phyloP scores from a whole-genome alignment of 2,888 invertebrate species.

The Drosophila kambysellisi region DNA sequence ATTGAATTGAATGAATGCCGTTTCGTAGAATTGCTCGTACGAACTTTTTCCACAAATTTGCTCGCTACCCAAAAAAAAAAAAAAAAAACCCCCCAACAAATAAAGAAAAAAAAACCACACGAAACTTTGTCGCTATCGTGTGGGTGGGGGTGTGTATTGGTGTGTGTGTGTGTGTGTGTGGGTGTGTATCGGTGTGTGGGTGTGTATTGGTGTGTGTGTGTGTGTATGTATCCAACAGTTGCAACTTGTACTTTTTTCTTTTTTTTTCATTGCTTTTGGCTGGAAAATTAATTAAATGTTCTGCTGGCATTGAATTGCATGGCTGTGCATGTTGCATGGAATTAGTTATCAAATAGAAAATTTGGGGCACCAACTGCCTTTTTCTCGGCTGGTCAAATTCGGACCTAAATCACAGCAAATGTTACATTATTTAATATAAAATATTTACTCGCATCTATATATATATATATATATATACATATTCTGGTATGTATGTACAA shows the following conservation, averaged over 20 bases:
- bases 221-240: constrained; percentile 36
- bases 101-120: background rate
- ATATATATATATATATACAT: constrained; percentile 4
- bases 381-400: background rate
- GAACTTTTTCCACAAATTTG: constrained; percentile 46
- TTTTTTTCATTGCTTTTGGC: constrained; percentile 14
- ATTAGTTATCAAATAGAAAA: constrained; percentile 50
- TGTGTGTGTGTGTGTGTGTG: constrained; percentile 2
- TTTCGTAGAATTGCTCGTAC: constrained; percentile 54
- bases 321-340: constrained; percentile 50
- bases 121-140: constrained; percentile 32
- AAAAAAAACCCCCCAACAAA: background rate
- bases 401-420: constrained; percentile 36
- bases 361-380: constrained; percentile 11
- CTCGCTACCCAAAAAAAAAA: background rate
- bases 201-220: constrained; percentile 17
- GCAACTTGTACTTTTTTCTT: constrained; percentile 27
- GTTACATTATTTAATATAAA: constrained; percentile 42
- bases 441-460: constrained; percentile 24
- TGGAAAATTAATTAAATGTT: constrained; percentile 70
- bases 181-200: constrained; percentile 4
- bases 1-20: constrained; percentile 70
- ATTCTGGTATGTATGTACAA: constrained; percentile 2
- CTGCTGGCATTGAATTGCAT: constrained; percentile 50
- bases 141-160: constrained; percentile 3